Evolutionary conservation across 2,113 vertebrate genomes (phyloP).

Genomic region (Carassius auratus): DNA sequence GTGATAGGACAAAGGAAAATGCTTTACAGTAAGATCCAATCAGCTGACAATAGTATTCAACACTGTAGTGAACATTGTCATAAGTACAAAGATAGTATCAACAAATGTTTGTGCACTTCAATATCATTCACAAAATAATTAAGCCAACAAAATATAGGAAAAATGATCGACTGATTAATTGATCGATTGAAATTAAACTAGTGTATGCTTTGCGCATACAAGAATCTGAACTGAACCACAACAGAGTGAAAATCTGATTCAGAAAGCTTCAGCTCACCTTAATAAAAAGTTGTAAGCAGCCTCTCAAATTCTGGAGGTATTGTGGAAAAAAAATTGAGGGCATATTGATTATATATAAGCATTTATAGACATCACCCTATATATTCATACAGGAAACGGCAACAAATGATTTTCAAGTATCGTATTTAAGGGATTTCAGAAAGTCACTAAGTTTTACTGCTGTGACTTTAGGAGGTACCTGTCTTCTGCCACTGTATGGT

Average conservation of each 20-base stretch:
- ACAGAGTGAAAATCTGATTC: background rate
- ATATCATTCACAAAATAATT: background rate
- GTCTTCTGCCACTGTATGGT: background rate
- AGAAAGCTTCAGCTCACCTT: conserved; percentile 7
- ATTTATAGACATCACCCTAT: background rate
- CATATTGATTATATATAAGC: conserved; percentile 21
- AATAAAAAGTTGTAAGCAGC: conserved; percentile 1
- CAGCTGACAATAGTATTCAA: background rate
- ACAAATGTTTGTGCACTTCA: conserved; percentile 22
- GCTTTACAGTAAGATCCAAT: conserved; percentile 12
- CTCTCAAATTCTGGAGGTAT: conserved; percentile 16
- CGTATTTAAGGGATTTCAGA: background rate
- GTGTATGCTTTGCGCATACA: conserved; percentile 1
- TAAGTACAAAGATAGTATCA: background rate
- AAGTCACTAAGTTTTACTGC: background rate
- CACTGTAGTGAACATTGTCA: background rate
- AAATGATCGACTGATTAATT: background rate
- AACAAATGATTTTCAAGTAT: conserved; percentile 32
- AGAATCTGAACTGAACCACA: conserved; percentile 18
- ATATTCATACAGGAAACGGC: conserved; percentile 27
- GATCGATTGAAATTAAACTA: background rate
- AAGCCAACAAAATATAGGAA: conserved; percentile 4
- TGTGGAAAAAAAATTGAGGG: background rate
- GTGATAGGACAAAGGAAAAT: conserved; percentile 28
- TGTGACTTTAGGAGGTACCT: conserved; percentile 11